phyloP scores from a whole-genome alignment of 2,888 invertebrate species.

The Chesias legatella region DNA sequence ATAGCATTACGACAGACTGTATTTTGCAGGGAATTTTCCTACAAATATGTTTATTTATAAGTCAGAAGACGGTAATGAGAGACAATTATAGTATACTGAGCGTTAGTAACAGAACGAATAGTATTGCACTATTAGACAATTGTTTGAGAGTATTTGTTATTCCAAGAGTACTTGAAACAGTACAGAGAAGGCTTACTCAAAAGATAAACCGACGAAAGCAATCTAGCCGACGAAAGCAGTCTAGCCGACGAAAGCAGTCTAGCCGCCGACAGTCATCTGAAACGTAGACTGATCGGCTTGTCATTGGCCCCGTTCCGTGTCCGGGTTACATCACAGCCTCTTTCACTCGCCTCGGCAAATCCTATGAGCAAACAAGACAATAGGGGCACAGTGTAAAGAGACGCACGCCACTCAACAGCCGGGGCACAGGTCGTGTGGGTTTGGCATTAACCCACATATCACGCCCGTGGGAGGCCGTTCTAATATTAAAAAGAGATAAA shows the following conservation, averaged over 20 bases:
- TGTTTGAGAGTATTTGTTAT: too few species aligned
- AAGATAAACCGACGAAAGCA: neutral
- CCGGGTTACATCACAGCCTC: slow-evolving; percentile 42
- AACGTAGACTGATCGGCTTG: slow-evolving; percentile 30
- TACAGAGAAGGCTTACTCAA: too few species aligned
- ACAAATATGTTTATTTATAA: too few species aligned
- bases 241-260: slow-evolving; percentile 2
- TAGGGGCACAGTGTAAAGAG: slow-evolving; percentile 42
- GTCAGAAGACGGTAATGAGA: too few species aligned
- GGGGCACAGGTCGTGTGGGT: slow-evolving; percentile 65
- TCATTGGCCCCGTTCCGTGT: slow-evolving; percentile 51
- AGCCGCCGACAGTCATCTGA: slow-evolving; percentile 7
- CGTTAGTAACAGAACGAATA: too few species aligned
- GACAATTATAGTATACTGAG: too few species aligned
- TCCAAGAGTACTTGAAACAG: too few species aligned
- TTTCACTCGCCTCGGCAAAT: slow-evolving; percentile 37
- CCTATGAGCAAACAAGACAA: slow-evolving; percentile 37
- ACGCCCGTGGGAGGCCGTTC: slow-evolving; percentile 71
- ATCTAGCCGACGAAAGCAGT: neutral
- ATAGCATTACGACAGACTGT: slow-evolving; percentile 1
- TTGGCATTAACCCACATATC: slow-evolving; percentile 74
- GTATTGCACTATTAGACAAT: too few species aligned
- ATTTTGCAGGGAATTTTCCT: slow-evolving; percentile 5
- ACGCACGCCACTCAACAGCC: slow-evolving; percentile 54
- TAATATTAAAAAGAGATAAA: slow-evolving; percentile 64